Evolutionary conservation across 2,888 invertebrate species (phyloP), one percentile per base, ranked within the genome.

Genomic region (Mellilla xanthometata): DNA sequence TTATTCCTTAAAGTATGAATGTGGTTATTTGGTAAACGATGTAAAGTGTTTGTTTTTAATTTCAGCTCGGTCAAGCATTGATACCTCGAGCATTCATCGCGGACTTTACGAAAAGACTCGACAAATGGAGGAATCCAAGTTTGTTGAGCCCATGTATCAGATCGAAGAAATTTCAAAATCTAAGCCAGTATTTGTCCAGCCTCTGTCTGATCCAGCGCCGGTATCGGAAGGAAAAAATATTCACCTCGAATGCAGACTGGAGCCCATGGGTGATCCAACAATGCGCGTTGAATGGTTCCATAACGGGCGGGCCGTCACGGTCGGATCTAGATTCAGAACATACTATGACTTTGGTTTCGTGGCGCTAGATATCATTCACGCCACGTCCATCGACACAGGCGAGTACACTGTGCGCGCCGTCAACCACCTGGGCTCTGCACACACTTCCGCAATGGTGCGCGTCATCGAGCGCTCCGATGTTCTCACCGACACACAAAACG

Each of bases 291-390:
- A 97, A 82, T 98, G 97, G 98, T 97, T 95, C 92, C 97, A 96
- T 68, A 98, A 99, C 81, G 98, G 97, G 15, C 93, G 93, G 67
- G 93, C 96, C 5, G 93, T 96, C 9, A 96, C 97, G 19, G 95
- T 97, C 26, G 97, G 96, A 29, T 97, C 97, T 31, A 93, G 99
- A 70, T 99, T 98, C 90, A 94, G 95, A 72, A 97, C 98, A 12
- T 97, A 97, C 76, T 96, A 97, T 70, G 99, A 99, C 75, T 99
- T 99, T 77, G 99, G 99, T 10, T 98, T 97, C 76, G 97, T 99
- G 39, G 97, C 99, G 24, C 87, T 99, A 60, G 99, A 99, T 70
- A 97, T 99, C 49, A 93, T 98, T 52, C 96, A 98, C 72, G 95
- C 97, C 11, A 97, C 96, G 41, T 95, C 97, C n/a, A 92, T 95